Percentiles rank a stretch among this genome's conserved stretches.
These are phyloP conservation scores for Pollenia angustigena DNA, from an alignment of 2,888 invertebrate genomes.

Conservation along the genomic window DNA sequence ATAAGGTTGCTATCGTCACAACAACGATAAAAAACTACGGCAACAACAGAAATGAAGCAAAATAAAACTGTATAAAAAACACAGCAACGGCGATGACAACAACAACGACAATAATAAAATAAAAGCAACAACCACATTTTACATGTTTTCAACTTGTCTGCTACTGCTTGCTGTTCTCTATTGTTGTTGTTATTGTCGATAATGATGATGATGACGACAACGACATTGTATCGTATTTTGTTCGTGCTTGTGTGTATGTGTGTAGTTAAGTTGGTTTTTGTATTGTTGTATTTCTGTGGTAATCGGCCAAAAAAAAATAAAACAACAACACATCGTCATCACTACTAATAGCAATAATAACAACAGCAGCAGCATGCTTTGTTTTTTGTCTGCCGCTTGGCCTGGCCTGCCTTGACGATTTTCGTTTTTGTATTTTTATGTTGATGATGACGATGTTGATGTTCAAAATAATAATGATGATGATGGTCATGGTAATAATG, in stretches of 20 bases:
- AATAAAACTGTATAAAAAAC: constrained; percentile 49
- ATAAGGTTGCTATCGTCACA: constrained; percentile 65
- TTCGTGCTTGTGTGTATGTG: constrained; percentile 12
- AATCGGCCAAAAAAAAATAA: constrained; percentile 31
- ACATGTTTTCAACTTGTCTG: constrained; percentile 60
- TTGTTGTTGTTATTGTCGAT: constrained; percentile 56
- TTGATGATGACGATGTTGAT: constrained; percentile 33
- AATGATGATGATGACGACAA: constrained; percentile 57
- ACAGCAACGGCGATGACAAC: constrained; percentile 52
- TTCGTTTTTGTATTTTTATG: constrained; percentile 44
- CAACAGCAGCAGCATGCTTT: constrained; percentile 62
- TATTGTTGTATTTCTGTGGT: constrained; percentile 67
- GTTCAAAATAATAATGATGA: not conserved
- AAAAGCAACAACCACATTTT: constrained; percentile 61
- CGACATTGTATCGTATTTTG: constrained; percentile 64
- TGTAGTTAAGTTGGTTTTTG: constrained; percentile 28
- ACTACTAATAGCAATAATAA: constrained; percentile 43
- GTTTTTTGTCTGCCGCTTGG: constrained; percentile 17
- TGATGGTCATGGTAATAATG: constrained; percentile 60
- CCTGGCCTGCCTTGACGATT: constrained; percentile 58
- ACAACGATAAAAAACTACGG: constrained; percentile 43
- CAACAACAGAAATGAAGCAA: constrained; percentile 41
- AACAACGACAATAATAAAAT: constrained; percentile 55
- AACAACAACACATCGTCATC: constrained; percentile 53
- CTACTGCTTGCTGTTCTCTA: constrained; percentile 1